Evolutionary conservation across 2,888 invertebrate species (phyloP).

Genomic region (Ichneumon xanthorius): DNA sequence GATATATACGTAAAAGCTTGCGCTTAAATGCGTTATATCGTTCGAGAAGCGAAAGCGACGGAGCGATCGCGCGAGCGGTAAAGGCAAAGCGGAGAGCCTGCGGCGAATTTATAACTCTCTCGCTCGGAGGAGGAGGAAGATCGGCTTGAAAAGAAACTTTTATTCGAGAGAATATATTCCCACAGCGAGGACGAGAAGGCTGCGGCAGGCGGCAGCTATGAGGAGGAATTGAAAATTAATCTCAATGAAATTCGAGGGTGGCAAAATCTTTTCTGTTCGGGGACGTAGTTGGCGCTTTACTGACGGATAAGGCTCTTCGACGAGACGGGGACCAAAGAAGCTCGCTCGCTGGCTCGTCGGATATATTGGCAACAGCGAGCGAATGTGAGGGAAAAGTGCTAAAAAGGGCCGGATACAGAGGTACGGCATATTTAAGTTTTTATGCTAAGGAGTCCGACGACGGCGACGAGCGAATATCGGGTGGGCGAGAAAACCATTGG

Average conservation of each 20-base stretch:
- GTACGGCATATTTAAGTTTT: slow-evolving; percentile 9
- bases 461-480: background rate
- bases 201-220: slow-evolving; percentile 1
- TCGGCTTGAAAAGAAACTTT: slow-evolving; percentile 33
- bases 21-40: background rate
- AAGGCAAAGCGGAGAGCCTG: slow-evolving; percentile 5
- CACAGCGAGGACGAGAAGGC: slow-evolving; percentile 10
- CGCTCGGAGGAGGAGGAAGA: background rate
- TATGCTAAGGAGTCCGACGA: slow-evolving; percentile 40
- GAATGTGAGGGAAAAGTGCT: background rate
- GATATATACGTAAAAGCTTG: background rate
- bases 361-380: background rate
- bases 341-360: background rate
- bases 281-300: background rate
- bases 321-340: background rate
- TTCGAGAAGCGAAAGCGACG: background rate
- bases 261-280: slow-evolving; percentile 19
- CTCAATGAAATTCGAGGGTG: slow-evolving; percentile 43
- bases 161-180: slow-evolving; percentile 37
- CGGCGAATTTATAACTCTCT: background rate
- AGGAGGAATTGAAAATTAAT: slow-evolving; percentile 56
- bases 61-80: background rate
- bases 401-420: too few species aligned
- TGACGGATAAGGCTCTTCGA: slow-evolving; percentile 15
- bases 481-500: background rate